phyloP scores from a whole-genome alignment of 2,888 invertebrate species.

The Slavum lentiscoides region DNA sequence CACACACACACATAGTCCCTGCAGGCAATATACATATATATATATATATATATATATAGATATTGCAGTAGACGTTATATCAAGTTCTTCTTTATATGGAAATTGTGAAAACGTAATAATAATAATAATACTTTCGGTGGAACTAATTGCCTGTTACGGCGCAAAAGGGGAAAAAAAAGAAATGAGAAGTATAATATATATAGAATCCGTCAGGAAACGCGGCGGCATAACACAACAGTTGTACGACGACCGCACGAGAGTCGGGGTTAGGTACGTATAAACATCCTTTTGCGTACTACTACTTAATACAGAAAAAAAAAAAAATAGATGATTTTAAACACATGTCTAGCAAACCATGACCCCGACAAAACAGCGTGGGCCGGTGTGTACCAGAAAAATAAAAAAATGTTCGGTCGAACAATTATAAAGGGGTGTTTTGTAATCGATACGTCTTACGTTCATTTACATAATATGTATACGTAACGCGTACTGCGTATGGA shows the following conservation, averaged over 20 bases:
- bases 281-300: conserved; percentile 24
- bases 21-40: not conserved
- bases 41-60: too few relatives aligned
- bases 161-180: conserved; percentile 27
- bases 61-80: conserved; percentile 10
- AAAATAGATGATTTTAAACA: conserved; percentile 46
- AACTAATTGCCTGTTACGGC: conserved; percentile 49
- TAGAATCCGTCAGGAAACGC: conserved; percentile 39
- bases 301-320: not conserved
- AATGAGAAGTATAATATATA: not conserved
- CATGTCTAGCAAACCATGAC: conserved; percentile 53
- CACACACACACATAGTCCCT: not conserved
- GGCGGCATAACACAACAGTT: conserved; percentile 28
- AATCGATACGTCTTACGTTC: conserved; percentile 38
- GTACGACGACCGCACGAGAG: conserved; percentile 33
- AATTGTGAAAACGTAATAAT: conserved; percentile 44
- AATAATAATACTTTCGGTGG: conserved; percentile 51
- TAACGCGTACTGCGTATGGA: not conserved
- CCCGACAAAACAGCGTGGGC: conserved; percentile 23
- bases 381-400: not conserved
- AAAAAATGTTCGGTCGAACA: conserved; percentile 11
- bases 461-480: conserved; percentile 14
- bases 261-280: conserved; percentile 10
- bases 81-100: conserved; percentile 12
- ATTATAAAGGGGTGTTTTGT: conserved; percentile 21